phyloP scores from a whole-genome alignment of 2,888 invertebrate species.

The Melinaea menophilus region DNA sequence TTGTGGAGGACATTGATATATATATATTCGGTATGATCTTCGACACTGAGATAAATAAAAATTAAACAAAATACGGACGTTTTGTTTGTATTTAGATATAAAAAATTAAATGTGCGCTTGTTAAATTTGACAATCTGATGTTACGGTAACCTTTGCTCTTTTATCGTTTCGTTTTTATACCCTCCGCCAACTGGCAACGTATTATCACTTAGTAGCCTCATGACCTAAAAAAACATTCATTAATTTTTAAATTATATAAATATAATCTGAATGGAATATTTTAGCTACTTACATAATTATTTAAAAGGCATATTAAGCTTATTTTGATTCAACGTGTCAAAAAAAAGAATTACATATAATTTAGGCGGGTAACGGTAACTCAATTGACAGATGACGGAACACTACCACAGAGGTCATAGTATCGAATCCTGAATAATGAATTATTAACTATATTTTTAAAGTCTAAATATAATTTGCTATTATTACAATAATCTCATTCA shows the following conservation, averaged over 20 bases:
- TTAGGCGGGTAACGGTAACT: too few relatives aligned
- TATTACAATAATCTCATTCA: neutral
- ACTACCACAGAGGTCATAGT: too few relatives aligned
- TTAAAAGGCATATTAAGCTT: too few relatives aligned
- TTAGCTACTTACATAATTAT: too few relatives aligned
- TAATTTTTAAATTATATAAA: constrained; percentile 15
- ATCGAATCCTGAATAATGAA: too few relatives aligned
- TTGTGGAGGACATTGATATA: neutral
- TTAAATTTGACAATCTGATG: constrained; percentile 57
- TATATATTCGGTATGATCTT: constrained; percentile 10
- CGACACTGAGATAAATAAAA: constrained; percentile 12
- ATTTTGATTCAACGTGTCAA: too few relatives aligned
- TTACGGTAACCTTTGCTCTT: constrained; percentile 72
- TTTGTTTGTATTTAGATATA: constrained; percentile 15
- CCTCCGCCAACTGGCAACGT: constrained; percentile 66
- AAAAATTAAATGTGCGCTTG: constrained; percentile 21
- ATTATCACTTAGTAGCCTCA: constrained; percentile 69
- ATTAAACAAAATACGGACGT: constrained; percentile 12
- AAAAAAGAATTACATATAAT: too few relatives aligned
- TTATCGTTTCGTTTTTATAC: constrained; percentile 69
- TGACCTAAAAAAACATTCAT: constrained; percentile 66
- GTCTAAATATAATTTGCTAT: too few relatives aligned
- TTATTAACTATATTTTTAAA: too few relatives aligned
- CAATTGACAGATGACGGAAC: too few relatives aligned
- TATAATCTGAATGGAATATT: too few relatives aligned